These are phyloP conservation scores for Lithobates sylvaticus DNA, from an alignment of 2,797 vertebrate genomes.

Conservation along the genomic window DNA sequence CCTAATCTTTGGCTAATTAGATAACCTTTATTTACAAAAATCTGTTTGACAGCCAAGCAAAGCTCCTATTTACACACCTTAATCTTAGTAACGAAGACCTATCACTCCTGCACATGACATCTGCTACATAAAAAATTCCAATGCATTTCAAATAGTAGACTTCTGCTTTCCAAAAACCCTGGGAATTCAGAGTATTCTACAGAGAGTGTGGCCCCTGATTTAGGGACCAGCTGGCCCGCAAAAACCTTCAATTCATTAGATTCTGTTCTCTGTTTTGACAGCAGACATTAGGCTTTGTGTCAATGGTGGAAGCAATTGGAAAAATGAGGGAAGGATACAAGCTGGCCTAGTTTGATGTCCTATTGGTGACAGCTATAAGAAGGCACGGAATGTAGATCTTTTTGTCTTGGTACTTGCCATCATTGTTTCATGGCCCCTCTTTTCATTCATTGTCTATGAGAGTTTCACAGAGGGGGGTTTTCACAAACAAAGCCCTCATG, in stretches of 20 bases:
- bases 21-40: not conserved
- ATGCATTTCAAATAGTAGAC: slow-evolving; percentile 13
- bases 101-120: slow-evolving; percentile 35
- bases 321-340: slow-evolving; percentile 23
- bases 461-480: slow-evolving; percentile 28
- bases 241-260: slow-evolving; percentile 8
- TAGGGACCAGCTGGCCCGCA: slow-evolving; percentile 29
- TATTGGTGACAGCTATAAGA: slow-evolving; percentile 39
- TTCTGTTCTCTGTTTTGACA: not conserved
- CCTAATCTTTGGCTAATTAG: not conserved
- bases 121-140: slow-evolving; percentile 48
- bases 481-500: not conserved
- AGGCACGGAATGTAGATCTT: slow-evolving; percentile 25
- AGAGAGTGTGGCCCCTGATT: not conserved
- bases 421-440: not conserved
- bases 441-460: slow-evolving; percentile 28
- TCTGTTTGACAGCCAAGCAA: slow-evolving; percentile 1
- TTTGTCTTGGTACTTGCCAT: not conserved
- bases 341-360: slow-evolving; percentile 10
- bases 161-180: not conserved
- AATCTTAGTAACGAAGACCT: slow-evolving; percentile 9
- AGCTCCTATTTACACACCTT: not conserved
- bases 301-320: slow-evolving; percentile 30
- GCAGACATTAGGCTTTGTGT: slow-evolving; percentile 47
- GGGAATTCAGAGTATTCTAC: slow-evolving; percentile 37